Conservation (phyloP, 2,797 vertebrate species). For the Catharus ustulatus region DNA sequence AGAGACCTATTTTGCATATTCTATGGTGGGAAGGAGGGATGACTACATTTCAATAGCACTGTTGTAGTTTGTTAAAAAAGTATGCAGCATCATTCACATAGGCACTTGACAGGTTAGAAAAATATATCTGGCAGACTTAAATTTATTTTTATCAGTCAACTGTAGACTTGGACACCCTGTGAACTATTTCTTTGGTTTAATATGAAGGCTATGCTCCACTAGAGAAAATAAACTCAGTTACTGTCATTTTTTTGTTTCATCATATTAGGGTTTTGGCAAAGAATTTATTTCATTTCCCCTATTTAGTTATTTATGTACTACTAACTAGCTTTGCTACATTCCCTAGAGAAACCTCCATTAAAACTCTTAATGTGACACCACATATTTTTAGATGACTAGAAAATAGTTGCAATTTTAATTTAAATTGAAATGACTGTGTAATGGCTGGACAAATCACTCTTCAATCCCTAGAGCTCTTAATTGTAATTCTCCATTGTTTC, state of each 20-base stretch:
- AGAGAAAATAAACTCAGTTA: constrained; percentile 65
- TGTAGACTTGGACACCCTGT: not conserved
- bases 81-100: not conserved
- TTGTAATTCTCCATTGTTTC: constrained; percentile 78
- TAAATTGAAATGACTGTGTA: constrained; percentile 82
- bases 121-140: not conserved
- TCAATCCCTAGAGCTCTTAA: constrained; percentile 79
- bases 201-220: constrained; percentile 20
- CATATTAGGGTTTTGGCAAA: constrained; percentile 54
- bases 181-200: constrained; percentile 40
- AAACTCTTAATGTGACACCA: constrained; percentile 77
- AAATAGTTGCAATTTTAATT: constrained; percentile 83
- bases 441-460: constrained; percentile 79
- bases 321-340: constrained; percentile 60
- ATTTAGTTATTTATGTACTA: constrained; percentile 67
- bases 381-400: constrained; percentile 78
- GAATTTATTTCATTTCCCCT: constrained; percentile 66
- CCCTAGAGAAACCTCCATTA: constrained; percentile 71
- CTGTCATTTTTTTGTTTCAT: constrained; percentile 66
- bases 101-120: not conserved
- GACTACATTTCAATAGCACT: not conserved
- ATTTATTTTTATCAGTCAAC: constrained; percentile 19
- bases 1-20: not conserved
- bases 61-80: not conserved
- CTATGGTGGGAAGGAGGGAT: not conserved